phyloP scores from a whole-genome alignment of 2,888 invertebrate species.

The Corythucha ciliata region DNA sequence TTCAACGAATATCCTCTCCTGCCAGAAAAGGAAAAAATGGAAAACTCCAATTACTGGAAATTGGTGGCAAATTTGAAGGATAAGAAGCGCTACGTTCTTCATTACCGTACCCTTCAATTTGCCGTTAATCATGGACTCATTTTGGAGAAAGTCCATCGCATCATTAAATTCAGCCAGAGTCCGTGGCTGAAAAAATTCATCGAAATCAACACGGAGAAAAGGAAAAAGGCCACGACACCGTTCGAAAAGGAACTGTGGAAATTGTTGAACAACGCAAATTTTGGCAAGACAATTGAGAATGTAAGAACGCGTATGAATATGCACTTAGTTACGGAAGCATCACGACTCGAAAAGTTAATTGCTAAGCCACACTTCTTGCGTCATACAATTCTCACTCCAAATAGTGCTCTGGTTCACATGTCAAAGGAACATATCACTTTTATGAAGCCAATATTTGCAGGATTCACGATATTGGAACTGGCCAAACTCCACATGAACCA shows the following conservation, averaged over 20 bases:
- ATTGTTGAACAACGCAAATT: neutral
- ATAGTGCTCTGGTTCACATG: neutral
- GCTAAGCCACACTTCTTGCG: neutral
- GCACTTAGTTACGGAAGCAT: neutral
- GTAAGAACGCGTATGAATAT: neutral
- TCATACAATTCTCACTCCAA: neutral
- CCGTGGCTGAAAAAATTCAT: neutral
- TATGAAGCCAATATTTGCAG: neutral
- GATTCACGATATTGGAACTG: neutral
- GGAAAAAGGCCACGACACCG: neutral
- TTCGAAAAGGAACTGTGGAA: neutral
- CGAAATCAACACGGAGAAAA: neutral
- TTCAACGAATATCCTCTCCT: neutral
- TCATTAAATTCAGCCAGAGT: neutral
- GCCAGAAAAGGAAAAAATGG: neutral
- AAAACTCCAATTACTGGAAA: neutral
- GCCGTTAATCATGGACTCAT: neutral
- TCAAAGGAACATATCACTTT: neutral
- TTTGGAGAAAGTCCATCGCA: neutral
- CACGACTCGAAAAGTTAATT: neutral
- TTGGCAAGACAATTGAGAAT: neutral
- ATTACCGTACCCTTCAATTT: neutral
- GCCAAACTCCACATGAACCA: neutral
- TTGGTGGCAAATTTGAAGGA: neutral
- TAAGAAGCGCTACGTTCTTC: neutral